phyloP scores from a whole-genome alignment of 2,888 invertebrate species.

The Keiferia lycopersicella region DNA sequence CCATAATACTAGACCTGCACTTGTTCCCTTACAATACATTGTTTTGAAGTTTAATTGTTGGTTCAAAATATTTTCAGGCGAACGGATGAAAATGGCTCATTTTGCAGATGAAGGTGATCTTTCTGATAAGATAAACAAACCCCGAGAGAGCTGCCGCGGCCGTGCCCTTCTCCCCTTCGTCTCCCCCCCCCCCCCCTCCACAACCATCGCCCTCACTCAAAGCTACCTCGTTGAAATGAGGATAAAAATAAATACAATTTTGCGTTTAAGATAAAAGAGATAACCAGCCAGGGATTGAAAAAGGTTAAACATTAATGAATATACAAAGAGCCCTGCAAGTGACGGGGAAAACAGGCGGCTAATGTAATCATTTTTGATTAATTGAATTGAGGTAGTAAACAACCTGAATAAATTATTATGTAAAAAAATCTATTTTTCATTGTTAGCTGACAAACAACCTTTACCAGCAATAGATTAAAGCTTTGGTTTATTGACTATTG shows the following conservation, averaged over 20 bases:
- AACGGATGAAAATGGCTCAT: conserved; percentile 39
- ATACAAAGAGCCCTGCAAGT: background rate
- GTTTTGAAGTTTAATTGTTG: conserved; percentile 40
- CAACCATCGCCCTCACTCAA: conserved; percentile 23
- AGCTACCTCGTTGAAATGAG: conserved; percentile 28
- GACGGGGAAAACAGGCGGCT: conserved; percentile 28
- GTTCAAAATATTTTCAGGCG: conserved; percentile 42
- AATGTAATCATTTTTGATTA: conserved; percentile 30
- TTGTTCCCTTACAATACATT: conserved; percentile 33
- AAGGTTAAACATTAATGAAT: conserved; percentile 21
- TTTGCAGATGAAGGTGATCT: conserved; percentile 15
- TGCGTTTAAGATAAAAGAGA: conserved; percentile 31
- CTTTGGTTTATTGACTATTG: too few species aligned
- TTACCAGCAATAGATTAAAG: background rate
- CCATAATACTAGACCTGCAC: conserved; percentile 28
- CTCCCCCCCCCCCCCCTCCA: background rate
- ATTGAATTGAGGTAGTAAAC: conserved; percentile 24
- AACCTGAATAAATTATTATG: background rate
- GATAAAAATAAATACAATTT: conserved; percentile 45
- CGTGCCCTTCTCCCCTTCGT: background rate
- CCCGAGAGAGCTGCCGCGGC: conserved; percentile 21
- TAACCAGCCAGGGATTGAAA: conserved; percentile 26
- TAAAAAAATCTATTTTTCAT: too few species aligned
- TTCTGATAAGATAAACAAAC: conserved; percentile 21
- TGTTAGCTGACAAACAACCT: background rate